A percentile compares a stretch with the other conserved stretches of the same genome.
phyloP scores from a whole-genome alignment of 2,888 invertebrate genomes.

The Seira sanloemensis region DNA sequence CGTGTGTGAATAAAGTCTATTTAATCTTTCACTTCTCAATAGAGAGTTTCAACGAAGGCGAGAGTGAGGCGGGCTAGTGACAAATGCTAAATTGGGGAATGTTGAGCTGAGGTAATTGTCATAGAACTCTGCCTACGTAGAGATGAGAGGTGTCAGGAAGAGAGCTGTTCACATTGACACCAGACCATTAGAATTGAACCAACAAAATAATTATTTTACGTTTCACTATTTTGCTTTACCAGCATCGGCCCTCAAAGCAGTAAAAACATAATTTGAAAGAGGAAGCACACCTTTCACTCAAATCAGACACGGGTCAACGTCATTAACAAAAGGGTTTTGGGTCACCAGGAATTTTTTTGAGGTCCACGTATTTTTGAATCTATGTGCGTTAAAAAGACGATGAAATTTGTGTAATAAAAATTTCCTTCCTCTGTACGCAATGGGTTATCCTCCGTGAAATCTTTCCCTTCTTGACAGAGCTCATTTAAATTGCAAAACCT shows the following conservation, averaged over 20 bases:
- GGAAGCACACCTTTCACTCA: no score
- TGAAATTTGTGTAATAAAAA: no score
- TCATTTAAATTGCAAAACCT: constrained; percentile 27
- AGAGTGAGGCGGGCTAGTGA: constrained; percentile 44
- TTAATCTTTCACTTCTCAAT: constrained; percentile 34
- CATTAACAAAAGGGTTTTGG: no score
- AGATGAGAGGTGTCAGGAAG: constrained; percentile 45
- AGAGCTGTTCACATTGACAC: constrained; percentile 32
- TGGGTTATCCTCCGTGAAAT: not conserved
- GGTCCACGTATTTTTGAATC: no score
- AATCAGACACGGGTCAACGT: no score
- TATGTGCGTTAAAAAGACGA: no score
- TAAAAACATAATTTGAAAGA: no score
- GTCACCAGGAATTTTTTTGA: constrained; percentile 32
- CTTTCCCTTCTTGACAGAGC: constrained; percentile 14
- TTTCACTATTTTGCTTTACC: constrained; percentile 12
- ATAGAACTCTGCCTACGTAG: constrained; percentile 47
- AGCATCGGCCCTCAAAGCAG: not conserved
- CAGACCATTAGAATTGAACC: constrained; percentile 9
- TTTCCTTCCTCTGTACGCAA: not conserved
- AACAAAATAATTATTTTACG: constrained; percentile 21
- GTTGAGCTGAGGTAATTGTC: constrained; percentile 40
- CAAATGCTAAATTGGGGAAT: constrained; percentile 35
- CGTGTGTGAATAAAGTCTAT: constrained; percentile 33
- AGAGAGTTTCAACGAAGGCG: no score